Evolutionary conservation across 2,888 invertebrate genomes (phyloP).

Genomic region (Polymixis lichenea): DNA sequence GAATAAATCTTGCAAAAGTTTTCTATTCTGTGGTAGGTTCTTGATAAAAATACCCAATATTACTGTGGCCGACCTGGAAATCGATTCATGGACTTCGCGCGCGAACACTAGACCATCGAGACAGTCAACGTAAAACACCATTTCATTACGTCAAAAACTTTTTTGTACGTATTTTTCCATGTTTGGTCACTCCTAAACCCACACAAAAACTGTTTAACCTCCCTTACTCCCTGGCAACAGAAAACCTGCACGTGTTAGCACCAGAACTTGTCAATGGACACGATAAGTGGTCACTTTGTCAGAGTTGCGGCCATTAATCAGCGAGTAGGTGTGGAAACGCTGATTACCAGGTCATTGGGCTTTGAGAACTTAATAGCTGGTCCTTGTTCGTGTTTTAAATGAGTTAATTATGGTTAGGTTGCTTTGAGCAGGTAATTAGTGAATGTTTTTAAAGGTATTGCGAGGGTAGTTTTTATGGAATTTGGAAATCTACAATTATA

Average conservation of each 20-base stretch:
- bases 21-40: too few relatives aligned
- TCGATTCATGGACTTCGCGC: too few relatives aligned
- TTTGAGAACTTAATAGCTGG: conserved; percentile 31
- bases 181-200: not conserved
- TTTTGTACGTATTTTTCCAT: not conserved
- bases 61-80: too few relatives aligned
- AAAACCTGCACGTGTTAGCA: conserved; percentile 32
- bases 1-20: too few relatives aligned
- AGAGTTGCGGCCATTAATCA: conserved; percentile 57
- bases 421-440: not conserved
- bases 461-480: not conserved
- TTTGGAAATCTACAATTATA: not conserved
- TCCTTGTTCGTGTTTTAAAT: conserved; percentile 19
- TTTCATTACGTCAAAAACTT: too few relatives aligned
- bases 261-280: conserved; percentile 34
- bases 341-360: conserved; percentile 45
- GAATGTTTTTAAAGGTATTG: not conserved
- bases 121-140: too few relatives aligned
- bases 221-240: conserved; percentile 3
- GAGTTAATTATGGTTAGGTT: not conserved
- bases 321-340: conserved; percentile 1
- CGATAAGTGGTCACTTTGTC: conserved; percentile 54
- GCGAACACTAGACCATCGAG: too few relatives aligned
- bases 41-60: too few relatives aligned
- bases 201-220: not conserved